Evolutionary conservation across 2,797 vertebrate genomes (phyloP), one percentile per base, ranked within the genome.

Genomic region (Salarias fasciatus): DNA sequence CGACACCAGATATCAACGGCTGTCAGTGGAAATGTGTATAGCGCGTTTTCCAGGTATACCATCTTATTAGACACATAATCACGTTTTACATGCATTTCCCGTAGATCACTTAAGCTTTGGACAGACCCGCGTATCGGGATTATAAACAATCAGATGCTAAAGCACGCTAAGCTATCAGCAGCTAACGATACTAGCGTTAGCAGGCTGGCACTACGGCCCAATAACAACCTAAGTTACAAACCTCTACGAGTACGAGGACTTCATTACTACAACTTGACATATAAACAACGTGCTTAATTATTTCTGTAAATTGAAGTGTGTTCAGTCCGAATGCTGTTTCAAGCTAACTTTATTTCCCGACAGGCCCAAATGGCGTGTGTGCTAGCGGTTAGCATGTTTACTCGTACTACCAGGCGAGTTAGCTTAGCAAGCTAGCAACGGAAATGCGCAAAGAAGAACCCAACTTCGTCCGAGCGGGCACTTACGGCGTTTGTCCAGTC

Each of bases 401-500:
- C 33, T 61, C 15, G 10, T 3, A 42, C 10, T 10, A 31, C 10
- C 35, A 13, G 18, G n/a, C 36, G 47, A 49, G 31, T 49, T 77
- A 69, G 53, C 68, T 46, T 41, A 53, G 57, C 36, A 11, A 0
- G 15, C 30, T 69, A 63, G 44, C 54, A 11, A 14, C 33, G 50
- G 36, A 54, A 4, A 43, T 30, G 14, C 15, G 33, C 24, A 38
- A 41, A n/a, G 47, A 5, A 12, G 2, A 51, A 31, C 40, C 0
- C n/a, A 0, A 0, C 1, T 2, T 13, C 0, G 37, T 31, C 2
- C 6, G 33, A 40, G 42, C 9, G 0, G 5, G 54, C 24, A 92
- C 92, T 90, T 63, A 94, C 93, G 92, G 90, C 7, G 92, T 92
- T 72, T 92, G 90, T 14, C 91, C 90, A 12, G 92, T 89, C 90